Percentiles rank a stretch among this genome's conserved stretches.
These are phyloP conservation scores for Merluccius polli DNA, from an alignment of 2,797 vertebrate species.

Conservation along the genomic window DNA sequence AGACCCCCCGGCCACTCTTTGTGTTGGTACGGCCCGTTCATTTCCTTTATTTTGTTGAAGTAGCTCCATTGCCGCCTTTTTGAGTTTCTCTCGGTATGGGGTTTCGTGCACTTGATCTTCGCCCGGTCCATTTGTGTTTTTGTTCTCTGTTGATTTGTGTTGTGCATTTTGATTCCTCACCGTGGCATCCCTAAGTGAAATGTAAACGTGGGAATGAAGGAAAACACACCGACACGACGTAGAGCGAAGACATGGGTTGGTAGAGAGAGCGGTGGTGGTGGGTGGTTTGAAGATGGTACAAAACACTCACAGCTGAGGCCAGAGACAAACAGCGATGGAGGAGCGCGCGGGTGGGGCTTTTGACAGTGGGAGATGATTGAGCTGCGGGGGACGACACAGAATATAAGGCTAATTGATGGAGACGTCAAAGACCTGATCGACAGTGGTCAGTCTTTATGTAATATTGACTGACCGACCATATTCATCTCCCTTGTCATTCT, in stretches of 20 bases:
- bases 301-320: constrained; percentile 22
- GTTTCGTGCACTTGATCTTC: too few species aligned
- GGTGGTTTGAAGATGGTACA: neutral
- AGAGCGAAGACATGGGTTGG: neutral
- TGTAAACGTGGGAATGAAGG: too few species aligned
- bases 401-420: constrained; percentile 51
- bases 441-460: constrained; percentile 38
- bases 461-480: constrained; percentile 46
- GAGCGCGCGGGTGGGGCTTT: constrained; percentile 24
- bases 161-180: too few species aligned
- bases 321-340: constrained; percentile 30
- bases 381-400: constrained; percentile 25
- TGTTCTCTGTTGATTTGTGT: too few species aligned
- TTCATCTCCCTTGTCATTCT: constrained; percentile 57
- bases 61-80: too few species aligned
- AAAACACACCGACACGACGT: neutral
- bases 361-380: constrained; percentile 31
- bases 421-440: constrained; percentile 37
- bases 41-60: too few species aligned
- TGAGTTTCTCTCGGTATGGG: too few species aligned
- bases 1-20: too few species aligned
- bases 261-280: neutral
- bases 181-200: too few species aligned
- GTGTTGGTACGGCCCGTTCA: too few species aligned
- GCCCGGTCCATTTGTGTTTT: too few species aligned